Evolutionary conservation across 2,888 invertebrate genomes (phyloP).

Genomic region (Synanthedon andrenaeformis): DNA sequence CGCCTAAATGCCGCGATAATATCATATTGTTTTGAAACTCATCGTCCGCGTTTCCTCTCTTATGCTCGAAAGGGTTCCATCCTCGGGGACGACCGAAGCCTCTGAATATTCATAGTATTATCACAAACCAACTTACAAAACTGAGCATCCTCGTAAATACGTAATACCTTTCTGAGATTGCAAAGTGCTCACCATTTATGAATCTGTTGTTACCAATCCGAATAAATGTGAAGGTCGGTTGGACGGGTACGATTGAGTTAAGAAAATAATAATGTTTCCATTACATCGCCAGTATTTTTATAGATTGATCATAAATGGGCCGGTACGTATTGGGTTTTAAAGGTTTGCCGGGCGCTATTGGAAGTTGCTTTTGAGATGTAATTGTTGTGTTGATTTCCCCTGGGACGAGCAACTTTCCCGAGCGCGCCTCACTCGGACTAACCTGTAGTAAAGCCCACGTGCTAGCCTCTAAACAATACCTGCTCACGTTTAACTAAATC

Average conservation of each 20-base stretch:
- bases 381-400: slow-evolving; percentile 67
- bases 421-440: slow-evolving; percentile 26
- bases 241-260: neutral
- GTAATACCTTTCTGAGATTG: slow-evolving; percentile 31
- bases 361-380: slow-evolving; percentile 58
- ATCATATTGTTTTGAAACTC: slow-evolving; percentile 67
- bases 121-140: slow-evolving; percentile 58
- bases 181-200: neutral
- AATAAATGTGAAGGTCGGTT: neutral
- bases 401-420: slow-evolving; percentile 40
- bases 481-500: slow-evolving; percentile 9
- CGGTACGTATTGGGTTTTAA: slow-evolving; percentile 28
- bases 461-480: slow-evolving; percentile 32
- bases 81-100: slow-evolving; percentile 51
- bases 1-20: slow-evolving; percentile 65
- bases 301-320: neutral
- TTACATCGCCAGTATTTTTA: neutral
- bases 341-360: slow-evolving; percentile 50
- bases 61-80: slow-evolving; percentile 62
- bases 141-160: slow-evolving; percentile 51
- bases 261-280: neutral
- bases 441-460: slow-evolving; percentile 27
- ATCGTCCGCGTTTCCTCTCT: slow-evolving; percentile 63
- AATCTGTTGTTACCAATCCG: neutral
- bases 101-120: slow-evolving; percentile 66